Evolutionary conservation across 2,113 vertebrate species (phyloP), one percentile per base, ranked within the genome.

Genomic region (Anarrhichthys ocellatus): DNA sequence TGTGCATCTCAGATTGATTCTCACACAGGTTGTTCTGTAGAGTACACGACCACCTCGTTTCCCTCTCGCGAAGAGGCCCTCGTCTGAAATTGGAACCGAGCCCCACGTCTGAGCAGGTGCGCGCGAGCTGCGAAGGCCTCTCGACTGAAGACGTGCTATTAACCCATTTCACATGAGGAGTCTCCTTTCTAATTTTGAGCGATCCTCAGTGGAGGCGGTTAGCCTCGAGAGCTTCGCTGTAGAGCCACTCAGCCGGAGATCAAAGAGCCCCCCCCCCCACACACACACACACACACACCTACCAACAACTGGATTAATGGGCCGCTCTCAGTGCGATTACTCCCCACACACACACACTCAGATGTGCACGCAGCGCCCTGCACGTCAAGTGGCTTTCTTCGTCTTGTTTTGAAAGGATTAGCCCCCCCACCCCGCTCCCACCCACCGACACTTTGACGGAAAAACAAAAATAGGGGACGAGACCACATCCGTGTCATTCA

Each of bases 401-500:
- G 86, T 86, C 82, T 78, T 89, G 81, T 83, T 88, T 71, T 48
- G 42, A 88, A 91, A 81, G 82, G 85, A 89, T 91, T 90, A 88
- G 18, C 2, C 40, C 67, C 40, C 32, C 27, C 1, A 10, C 27
- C 56, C 34, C 44, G 22, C 50, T 9, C 50, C 50, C 46, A 17
- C 27, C 0, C 52, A 56, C 63, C 22, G 52, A 64, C 70, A 64
- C 22, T 46, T 36, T 29, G n/a, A 75, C 69, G 3, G 59, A 69
- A 82, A 34, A 86, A 81, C 72, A 73, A 50, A 89, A 65, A 76
- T 13, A 82, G 14, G n/a, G 6, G 22, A 68, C 4, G 18, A 63
- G n/a, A 80, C 36, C 52, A 56, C 56, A 10, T 65, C 48, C 4
- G 2, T 38, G 24, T 48, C 54, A 20, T 78, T 77, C 42, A 7